Percentiles rank a stretch among this genome's conserved stretches.
Conservation (phyloP, 2,113 vertebrate species). For the Colaptes auratus region DNA sequence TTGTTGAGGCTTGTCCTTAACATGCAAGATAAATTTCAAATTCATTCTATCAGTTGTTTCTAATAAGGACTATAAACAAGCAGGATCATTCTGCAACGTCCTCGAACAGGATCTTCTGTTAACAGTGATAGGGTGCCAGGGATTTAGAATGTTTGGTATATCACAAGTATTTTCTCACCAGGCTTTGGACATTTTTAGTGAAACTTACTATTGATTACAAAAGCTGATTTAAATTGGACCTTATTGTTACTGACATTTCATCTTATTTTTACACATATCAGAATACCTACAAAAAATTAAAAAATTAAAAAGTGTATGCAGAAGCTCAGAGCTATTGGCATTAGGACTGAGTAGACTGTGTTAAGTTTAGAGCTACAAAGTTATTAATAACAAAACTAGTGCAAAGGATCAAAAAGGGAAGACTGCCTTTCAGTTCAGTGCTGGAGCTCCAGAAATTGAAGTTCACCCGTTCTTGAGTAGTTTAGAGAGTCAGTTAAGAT, state of each 20-base stretch:
- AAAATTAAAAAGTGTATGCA: background rate
- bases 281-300: background rate
- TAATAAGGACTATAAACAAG: slow-evolving; percentile 67
- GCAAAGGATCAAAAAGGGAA: background rate
- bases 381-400: background rate
- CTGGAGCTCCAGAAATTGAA: background rate
- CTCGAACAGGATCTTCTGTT: slow-evolving; percentile 15
- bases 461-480: background rate
- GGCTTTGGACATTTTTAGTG: background rate
- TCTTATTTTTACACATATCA: background rate
- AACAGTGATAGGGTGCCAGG: background rate
- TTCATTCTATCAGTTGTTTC: slow-evolving; percentile 52
- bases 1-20: slow-evolving; percentile 34
- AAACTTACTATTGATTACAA: background rate
- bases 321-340: background rate
- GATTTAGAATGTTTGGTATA: background rate
- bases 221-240: background rate
- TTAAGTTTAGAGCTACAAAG: background rate
- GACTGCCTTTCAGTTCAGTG: background rate
- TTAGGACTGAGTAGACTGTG: background rate
- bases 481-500: background rate
- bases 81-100: slow-evolving; percentile 9
- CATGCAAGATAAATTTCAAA: slow-evolving; percentile 69
- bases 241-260: background rate
- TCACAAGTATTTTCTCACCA: slow-evolving; percentile 4